Evolutionary conservation across 2,888 invertebrate genomes (phyloP).

Genomic region (Diabrotica balteata): DNA sequence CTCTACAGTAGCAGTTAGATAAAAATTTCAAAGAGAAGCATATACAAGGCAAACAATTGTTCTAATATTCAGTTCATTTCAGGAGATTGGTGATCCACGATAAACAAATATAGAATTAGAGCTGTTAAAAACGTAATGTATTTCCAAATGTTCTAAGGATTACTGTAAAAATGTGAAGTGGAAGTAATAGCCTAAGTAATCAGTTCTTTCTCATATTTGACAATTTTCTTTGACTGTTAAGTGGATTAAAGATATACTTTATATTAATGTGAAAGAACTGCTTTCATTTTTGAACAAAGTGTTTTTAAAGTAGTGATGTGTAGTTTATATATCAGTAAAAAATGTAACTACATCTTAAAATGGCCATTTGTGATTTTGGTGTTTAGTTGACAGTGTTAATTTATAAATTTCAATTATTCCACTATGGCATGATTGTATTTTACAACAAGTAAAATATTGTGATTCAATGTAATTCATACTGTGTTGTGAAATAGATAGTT

Average conservation of each 20-base stretch:
- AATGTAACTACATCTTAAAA: constrained; percentile 24
- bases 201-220: constrained; percentile 54
- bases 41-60: constrained; percentile 10
- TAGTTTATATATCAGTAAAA: constrained; percentile 36
- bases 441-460: constrained; percentile 33
- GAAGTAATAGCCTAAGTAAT: constrained; percentile 41
- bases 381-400: constrained; percentile 43
- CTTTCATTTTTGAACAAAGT: constrained; percentile 43
- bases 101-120: constrained; percentile 31
- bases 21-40: constrained; percentile 19
- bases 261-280: constrained; percentile 54
- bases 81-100: constrained; percentile 55
- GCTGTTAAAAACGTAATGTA: constrained; percentile 33
- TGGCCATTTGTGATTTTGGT: constrained; percentile 46
- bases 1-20: not conserved
- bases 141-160: constrained; percentile 29
- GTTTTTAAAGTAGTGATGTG: constrained; percentile 46
- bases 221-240: constrained; percentile 22
- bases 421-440: constrained; percentile 34
- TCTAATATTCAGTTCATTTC: constrained; percentile 48
- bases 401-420: constrained; percentile 22
- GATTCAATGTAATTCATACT: constrained; percentile 33
- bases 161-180: constrained; percentile 38
- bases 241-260: constrained; percentile 14
- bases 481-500: constrained; percentile 49